Evolutionary conservation across 2,888 invertebrate species (phyloP).

Genomic region (Ferdinandea cuprea): DNA sequence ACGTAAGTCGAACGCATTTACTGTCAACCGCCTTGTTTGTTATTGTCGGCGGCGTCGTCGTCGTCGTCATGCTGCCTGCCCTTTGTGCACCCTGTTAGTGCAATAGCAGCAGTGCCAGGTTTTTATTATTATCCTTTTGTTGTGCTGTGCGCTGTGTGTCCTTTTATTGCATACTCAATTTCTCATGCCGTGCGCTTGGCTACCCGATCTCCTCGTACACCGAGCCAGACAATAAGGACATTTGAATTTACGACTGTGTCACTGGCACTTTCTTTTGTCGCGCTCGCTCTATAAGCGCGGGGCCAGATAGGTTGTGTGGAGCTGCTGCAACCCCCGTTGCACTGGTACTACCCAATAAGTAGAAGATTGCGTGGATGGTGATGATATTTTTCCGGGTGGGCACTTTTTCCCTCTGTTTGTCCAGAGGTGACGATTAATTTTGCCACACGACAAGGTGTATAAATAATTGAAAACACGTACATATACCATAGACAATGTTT

Average conservation of each 20-base stretch:
- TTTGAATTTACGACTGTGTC: slow-evolving; percentile 66
- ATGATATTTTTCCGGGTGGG: slow-evolving; percentile 56
- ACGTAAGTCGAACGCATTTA: slow-evolving; percentile 62
- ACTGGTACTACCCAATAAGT: no score
- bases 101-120: slow-evolving; percentile 43
- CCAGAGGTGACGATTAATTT: slow-evolving; percentile 70
- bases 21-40: slow-evolving; percentile 60
- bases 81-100: slow-evolving; percentile 18
- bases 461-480: slow-evolving; percentile 63
- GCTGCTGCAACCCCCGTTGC: background rate
- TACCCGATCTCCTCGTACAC: background rate
- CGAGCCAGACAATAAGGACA: slow-evolving; percentile 55
- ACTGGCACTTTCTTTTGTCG: slow-evolving; percentile 57
- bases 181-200: slow-evolving; percentile 22
- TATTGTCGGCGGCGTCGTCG: slow-evolving; percentile 37
- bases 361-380: slow-evolving; percentile 64
- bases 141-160: slow-evolving; percentile 33
- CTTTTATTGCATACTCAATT: slow-evolving; percentile 60
- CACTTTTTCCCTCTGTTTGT: slow-evolving; percentile 20
- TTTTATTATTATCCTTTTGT: slow-evolving; percentile 57
- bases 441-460: slow-evolving; percentile 65
- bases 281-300: background rate
- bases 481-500: background rate
- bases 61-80: slow-evolving; percentile 26
- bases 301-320: background rate